Conservation (phyloP, 2,113 vertebrate genomes). For the Dromas ardeola region DNA sequence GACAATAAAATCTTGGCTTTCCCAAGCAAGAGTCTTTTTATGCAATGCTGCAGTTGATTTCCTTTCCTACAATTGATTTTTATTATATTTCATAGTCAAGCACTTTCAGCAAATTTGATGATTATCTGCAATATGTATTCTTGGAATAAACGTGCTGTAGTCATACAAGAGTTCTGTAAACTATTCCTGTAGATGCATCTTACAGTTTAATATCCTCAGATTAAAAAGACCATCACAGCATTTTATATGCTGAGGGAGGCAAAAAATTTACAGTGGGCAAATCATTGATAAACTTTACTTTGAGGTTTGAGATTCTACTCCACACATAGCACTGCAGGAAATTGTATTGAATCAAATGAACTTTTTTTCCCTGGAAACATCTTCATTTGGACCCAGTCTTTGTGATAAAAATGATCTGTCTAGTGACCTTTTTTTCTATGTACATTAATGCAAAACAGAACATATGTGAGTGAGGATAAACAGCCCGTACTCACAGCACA, state of each 20-base stretch:
- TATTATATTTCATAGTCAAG: conserved; percentile 48
- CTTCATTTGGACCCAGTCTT: neutral
- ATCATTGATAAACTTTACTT: neutral
- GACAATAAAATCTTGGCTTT: conserved; percentile 31
- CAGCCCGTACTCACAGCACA: neutral
- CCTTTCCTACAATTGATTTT: conserved; percentile 63
- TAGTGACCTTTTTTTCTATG: neutral
- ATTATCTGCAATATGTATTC: conserved; percentile 45
- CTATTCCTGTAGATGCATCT: neutral
- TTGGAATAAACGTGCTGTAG: conserved; percentile 33
- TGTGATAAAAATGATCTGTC: neutral
- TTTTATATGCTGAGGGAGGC: neutral
- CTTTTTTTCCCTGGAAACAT: neutral
- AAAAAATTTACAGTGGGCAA: neutral
- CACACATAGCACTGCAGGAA: neutral
- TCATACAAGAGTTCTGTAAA: conserved; percentile 26
- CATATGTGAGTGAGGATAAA: neutral
- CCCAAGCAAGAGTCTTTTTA: conserved; percentile 28
- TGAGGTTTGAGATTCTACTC: neutral
- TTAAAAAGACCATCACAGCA: neutral
- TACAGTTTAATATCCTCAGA: conserved; percentile 14
- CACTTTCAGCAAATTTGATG: conserved; percentile 55
- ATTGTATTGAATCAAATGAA: neutral
- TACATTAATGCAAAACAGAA: neutral
- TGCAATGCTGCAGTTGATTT: conserved; percentile 54